A percentile compares a stretch with the other conserved stretches of the same genome.
These are phyloP conservation scores for Diachasmimorpha longicaudata DNA, from an alignment of 1,140 invertebrate species.

Conservation along the genomic window DNA sequence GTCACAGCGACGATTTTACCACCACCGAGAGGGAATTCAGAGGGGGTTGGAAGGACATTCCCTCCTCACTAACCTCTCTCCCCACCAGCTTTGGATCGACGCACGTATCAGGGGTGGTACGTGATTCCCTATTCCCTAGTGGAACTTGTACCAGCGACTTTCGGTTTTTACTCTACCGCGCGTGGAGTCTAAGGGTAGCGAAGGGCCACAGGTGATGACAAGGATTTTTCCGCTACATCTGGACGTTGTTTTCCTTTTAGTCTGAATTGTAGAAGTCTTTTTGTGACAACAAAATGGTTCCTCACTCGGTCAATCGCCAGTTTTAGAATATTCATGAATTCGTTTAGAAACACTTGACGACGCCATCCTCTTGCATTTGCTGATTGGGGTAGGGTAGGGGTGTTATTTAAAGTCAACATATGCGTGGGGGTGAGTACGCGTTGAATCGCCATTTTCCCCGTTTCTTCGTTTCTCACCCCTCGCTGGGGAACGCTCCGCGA, in stretches of 20 bases:
- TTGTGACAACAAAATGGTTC: too few species aligned
- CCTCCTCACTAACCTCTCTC: not conserved
- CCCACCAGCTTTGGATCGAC: conserved; percentile 23
- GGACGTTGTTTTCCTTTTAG: not conserved
- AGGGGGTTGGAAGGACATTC: conserved; percentile 16
- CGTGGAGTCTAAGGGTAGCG: not conserved
- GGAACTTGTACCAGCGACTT: not conserved
- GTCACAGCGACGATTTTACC: conserved; percentile 28
- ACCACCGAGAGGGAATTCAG: conserved; percentile 18
- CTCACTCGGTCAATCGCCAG: not conserved
- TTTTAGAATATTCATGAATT: not conserved
- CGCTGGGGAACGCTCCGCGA: conserved; percentile 18
- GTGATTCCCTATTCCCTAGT: conserved; percentile 16
- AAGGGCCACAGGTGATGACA: not conserved
- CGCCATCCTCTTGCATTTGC: not conserved
- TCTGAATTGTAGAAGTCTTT: not conserved
- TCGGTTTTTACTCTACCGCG: not conserved
- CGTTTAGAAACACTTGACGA: not conserved
- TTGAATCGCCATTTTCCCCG: conserved; percentile 13
- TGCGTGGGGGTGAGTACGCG: conserved; percentile 29
- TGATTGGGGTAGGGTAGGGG: not conserved
- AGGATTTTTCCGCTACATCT: not conserved
- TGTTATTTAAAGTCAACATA: conserved; percentile 30
- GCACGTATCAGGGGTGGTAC: conserved; percentile 42
- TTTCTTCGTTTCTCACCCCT: not conserved